These are phyloP conservation scores for Agrochola circellaris DNA, from an alignment of 2,888 invertebrate genomes.

Conservation along the genomic window DNA sequence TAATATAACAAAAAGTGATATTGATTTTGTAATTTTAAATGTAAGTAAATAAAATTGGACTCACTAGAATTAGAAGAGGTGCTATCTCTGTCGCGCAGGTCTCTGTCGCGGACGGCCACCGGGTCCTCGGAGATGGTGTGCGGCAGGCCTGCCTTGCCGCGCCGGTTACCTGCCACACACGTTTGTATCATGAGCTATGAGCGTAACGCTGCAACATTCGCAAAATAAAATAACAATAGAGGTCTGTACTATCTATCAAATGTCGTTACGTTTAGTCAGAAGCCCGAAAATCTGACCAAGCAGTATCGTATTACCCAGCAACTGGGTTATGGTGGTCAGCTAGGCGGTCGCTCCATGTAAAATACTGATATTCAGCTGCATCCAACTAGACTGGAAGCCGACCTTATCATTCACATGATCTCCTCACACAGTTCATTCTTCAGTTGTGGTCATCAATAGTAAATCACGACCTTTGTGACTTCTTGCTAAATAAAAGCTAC, in stretches of 20 bases:
- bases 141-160: constrained; percentile 80
- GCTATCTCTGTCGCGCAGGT: constrained; percentile 74
- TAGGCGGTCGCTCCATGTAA: too few relatives aligned
- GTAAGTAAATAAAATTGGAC: constrained; percentile 39
- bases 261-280: too few relatives aligned
- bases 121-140: constrained; percentile 85
- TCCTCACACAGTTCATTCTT: background rate
- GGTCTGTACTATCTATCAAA: background rate
- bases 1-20: background rate
- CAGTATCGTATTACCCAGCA: too few relatives aligned
- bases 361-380: background rate
- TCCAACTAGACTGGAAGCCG: background rate
- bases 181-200: background rate
- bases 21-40: background rate
- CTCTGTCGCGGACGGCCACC: constrained; percentile 73
- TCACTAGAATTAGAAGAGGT: constrained; percentile 82
- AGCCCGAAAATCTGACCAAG: background rate
- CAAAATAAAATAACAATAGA: background rate
- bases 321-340: too few relatives aligned
- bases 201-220: background rate
- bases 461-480: background rate
- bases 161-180: constrained; percentile 73
- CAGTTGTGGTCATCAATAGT: background rate
- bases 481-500: too few relatives aligned
- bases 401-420: background rate